phyloP scores from a whole-genome alignment of 2,797 vertebrate genomes.

The Paratrypauchen microcephalus region DNA sequence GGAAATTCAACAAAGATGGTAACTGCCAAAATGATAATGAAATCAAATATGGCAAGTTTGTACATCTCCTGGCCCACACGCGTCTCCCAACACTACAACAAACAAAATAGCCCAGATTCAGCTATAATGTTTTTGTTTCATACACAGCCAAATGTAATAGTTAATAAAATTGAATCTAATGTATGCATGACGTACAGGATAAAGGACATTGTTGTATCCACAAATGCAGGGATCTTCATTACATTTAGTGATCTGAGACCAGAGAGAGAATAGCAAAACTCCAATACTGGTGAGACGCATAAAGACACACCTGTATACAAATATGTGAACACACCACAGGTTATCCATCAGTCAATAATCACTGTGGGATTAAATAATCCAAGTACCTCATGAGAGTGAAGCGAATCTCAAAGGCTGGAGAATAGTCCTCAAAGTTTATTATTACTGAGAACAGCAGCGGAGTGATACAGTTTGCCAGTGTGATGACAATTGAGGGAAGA shows the following conservation, averaged over 20 bases:
- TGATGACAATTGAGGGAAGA: slow-evolving; percentile 95
- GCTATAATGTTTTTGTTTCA: not conserved
- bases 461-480: slow-evolving; percentile 88
- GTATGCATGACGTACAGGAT: slow-evolving; percentile 81
- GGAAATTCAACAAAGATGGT: slow-evolving; percentile 91
- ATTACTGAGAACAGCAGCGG: slow-evolving; percentile 87
- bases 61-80: slow-evolving; percentile 97
- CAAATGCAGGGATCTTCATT: slow-evolving; percentile 72
- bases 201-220: slow-evolving; percentile 87
- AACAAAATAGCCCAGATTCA: not conserved
- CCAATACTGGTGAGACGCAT: slow-evolving; percentile 90
- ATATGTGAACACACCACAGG: not conserved
- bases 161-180: not conserved
- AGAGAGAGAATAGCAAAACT: slow-evolving; percentile 89
- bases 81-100: slow-evolving; percentile 97
- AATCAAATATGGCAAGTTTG: slow-evolving; percentile 95
- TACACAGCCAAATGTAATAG: not conserved
- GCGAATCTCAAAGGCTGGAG: slow-evolving; percentile 91
- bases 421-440: slow-evolving; percentile 91
- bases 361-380: not conserved
- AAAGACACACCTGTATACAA: slow-evolving; percentile 86
- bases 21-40: slow-evolving; percentile 85
- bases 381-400: slow-evolving; percentile 89
- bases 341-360: not conserved
- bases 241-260: slow-evolving; percentile 86